Evolutionary conservation across 2,113 vertebrate species (phyloP).

Genomic region (Seriola dumerili): DNA sequence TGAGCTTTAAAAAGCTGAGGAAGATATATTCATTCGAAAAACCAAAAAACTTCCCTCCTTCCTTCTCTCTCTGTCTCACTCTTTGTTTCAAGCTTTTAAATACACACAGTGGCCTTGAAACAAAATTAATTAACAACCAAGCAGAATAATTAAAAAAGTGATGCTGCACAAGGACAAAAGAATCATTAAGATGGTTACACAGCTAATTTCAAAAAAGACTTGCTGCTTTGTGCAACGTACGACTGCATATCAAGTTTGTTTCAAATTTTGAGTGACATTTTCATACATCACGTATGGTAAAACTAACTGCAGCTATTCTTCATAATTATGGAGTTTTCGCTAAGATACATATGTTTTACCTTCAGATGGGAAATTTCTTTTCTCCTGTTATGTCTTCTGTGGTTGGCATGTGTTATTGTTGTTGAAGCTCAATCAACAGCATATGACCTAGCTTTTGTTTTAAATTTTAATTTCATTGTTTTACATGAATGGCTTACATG

Average conservation of each 20-base stretch:
- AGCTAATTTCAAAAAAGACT: constrained; percentile 47
- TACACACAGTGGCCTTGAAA: constrained; percentile 37
- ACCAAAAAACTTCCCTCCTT: constrained; percentile 26
- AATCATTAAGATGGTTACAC: constrained; percentile 52
- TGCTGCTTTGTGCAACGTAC: constrained; percentile 28
- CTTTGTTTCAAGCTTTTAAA: constrained; percentile 50
- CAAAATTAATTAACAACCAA: constrained; percentile 75
- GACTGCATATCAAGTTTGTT: constrained; percentile 25
- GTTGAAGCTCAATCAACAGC: constrained; percentile 29
- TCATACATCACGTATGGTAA: background rate
- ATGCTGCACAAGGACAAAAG: constrained; percentile 61
- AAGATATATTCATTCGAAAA: constrained; percentile 41
- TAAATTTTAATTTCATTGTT: constrained; percentile 53
- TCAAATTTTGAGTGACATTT: constrained; percentile 49
- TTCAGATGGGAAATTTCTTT: constrained; percentile 16
- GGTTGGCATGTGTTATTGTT: constrained; percentile 41
- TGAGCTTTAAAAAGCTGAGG: constrained; percentile 38
- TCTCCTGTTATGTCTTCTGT: constrained; percentile 28
- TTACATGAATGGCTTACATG: constrained; percentile 34
- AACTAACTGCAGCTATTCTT: constrained; percentile 10
- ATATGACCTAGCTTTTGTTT: constrained; percentile 44
- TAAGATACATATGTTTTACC: background rate
- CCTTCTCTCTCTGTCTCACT: constrained; percentile 3
- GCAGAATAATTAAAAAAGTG: constrained; percentile 65
- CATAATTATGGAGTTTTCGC: constrained; percentile 16